Percentiles rank a stretch among this genome's conserved stretches.
Evolutionary conservation across 2,888 invertebrate species (phyloP).

Genomic region (Hypolimnas misippus): DNA sequence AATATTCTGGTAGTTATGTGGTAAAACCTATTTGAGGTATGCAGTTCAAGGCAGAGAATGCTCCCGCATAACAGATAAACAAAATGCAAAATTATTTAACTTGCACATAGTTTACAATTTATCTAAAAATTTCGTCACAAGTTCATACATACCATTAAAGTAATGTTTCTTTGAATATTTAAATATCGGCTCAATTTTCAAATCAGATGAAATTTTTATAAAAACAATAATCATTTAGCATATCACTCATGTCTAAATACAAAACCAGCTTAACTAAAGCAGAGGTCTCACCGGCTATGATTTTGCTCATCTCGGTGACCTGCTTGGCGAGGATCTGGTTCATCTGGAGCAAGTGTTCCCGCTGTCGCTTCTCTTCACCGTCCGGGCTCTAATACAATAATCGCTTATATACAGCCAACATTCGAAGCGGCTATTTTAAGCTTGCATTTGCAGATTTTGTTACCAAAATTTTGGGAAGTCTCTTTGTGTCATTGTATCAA

Average conservation of each 20-base stretch:
- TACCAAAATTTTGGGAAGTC: conserved; percentile 3
- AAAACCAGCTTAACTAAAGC: conserved; percentile 45
- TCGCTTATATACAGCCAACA: conserved; percentile 75
- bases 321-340: conserved; percentile 96
- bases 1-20: conserved; percentile 25
- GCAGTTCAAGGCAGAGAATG: conserved; percentile 22
- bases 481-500: background rate
- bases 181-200: too few relatives aligned
- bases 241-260: conserved; percentile 17
- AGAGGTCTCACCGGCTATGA: conserved; percentile 92
- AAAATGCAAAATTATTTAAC: background rate
- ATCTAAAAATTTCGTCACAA: background rate
- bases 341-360: conserved; percentile 94
- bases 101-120: background rate
- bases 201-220: too few relatives aligned
- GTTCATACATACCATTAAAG: background rate
- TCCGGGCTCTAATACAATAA: conserved; percentile 87
- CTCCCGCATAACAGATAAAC: conserved; percentile 31
- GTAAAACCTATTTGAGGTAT: conserved; percentile 29
- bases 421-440: conserved; percentile 72
- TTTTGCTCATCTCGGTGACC: conserved; percentile 97
- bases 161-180: too few relatives aligned
- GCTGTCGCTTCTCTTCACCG: conserved; percentile 92
- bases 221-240: conserved; percentile 18
- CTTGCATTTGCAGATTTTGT: conserved; percentile 52